Evolutionary conservation across 2,113 vertebrate species (phyloP).

Genomic region (Mohoua ochrocephala): DNA sequence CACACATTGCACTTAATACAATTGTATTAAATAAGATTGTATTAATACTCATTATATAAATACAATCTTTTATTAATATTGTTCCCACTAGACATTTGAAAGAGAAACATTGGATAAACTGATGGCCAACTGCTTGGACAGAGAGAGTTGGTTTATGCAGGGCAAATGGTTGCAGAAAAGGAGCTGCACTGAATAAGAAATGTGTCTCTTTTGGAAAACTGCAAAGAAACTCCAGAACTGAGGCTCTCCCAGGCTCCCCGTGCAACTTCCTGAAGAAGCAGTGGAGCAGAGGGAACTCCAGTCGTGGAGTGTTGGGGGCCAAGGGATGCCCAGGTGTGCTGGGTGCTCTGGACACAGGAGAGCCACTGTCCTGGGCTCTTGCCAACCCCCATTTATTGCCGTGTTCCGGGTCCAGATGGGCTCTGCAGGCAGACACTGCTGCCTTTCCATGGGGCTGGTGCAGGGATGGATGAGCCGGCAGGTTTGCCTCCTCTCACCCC

Average conservation of each 20-base stretch:
- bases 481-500: not conserved
- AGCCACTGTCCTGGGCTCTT: fast-evolving
- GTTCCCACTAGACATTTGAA: not conserved
- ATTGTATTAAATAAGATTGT: not conserved
- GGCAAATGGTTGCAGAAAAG: not conserved
- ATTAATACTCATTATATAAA: not conserved
- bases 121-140: not conserved
- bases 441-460: not conserved
- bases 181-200: not conserved
- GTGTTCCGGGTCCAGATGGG: not conserved
- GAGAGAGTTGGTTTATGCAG: not conserved
- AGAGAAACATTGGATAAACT: not conserved
- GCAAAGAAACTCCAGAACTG: not conserved
- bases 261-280: not conserved
- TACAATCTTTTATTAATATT: not conserved
- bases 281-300: not conserved
- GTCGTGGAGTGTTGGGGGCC: fast-evolving
- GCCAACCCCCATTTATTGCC: not conserved
- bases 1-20: not conserved
- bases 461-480: not conserved
- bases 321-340: fast-evolving
- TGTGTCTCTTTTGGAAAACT: not conserved
- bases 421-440: not conserved
- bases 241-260: not conserved
- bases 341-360: fast-evolving